Percentiles rank a stretch among this genome's conserved stretches.
Evolutionary conservation across 2,797 vertebrate species (phyloP).

Genomic region (Nasua narica): DNA sequence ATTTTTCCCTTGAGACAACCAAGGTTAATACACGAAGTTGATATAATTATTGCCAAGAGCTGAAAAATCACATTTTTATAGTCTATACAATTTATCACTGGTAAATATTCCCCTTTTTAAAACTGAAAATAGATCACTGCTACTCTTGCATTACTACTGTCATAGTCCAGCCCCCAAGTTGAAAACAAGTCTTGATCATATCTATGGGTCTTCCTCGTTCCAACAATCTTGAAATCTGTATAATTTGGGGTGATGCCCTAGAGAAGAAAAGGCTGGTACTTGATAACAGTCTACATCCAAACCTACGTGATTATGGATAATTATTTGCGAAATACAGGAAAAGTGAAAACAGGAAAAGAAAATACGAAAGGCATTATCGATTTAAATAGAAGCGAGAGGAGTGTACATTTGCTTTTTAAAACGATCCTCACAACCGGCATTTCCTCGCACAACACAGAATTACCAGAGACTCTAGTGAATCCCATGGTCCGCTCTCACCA

Average conservation of each 20-base stretch:
- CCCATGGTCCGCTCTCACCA: neutral
- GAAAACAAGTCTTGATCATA: neutral
- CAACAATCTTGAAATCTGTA: neutral
- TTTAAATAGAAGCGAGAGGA: neutral
- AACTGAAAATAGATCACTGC: neutral
- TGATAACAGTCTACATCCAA: neutral
- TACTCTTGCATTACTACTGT: neutral
- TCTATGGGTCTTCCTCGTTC: neutral
- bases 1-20: neutral
- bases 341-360: neutral
- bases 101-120: neutral
- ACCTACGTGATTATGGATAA: neutral
- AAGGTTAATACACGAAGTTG: neutral
- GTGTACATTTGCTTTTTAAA: neutral
- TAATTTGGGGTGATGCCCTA: neutral
- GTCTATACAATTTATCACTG: neutral
- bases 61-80: slow-evolving; percentile 9
- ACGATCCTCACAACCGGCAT: neutral
- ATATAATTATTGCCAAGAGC: neutral
- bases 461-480: neutral
- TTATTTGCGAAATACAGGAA: neutral
- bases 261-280: neutral
- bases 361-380: neutral
- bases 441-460: neutral
- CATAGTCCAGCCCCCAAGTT: neutral